Evolutionary conservation across 2,113 vertebrate species (phyloP).

Genomic region (Heterochromis multidens): DNA sequence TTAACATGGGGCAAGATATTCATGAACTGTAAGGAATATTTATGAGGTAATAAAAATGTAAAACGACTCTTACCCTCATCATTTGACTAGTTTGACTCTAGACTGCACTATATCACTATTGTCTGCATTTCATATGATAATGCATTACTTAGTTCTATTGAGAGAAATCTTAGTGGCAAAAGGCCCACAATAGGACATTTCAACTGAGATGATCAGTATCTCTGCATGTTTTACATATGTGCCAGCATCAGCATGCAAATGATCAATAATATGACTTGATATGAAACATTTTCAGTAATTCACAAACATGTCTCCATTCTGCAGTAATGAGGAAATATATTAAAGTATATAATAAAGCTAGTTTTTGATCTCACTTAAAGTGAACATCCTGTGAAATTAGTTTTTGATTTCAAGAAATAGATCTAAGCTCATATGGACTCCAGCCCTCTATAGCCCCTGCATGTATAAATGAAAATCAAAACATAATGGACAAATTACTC

Average conservation of each 20-base stretch:
- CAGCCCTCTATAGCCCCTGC: not conserved
- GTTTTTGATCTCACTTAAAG: too few species aligned
- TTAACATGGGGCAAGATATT: slow-evolving; percentile 69
- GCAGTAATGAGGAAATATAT: not conserved
- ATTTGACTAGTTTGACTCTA: not conserved
- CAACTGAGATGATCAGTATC: not conserved
- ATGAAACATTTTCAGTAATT: not conserved
- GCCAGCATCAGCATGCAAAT: not conserved
- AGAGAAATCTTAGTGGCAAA: not conserved
- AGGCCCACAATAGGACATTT: not conserved
- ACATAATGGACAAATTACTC: accelerated
- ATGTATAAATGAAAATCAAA: not conserved
- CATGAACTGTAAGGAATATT: slow-evolving; percentile 69
- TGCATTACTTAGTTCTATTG: not conserved
- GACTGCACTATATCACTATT: not conserved
- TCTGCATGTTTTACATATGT: not conserved
- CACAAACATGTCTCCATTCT: not conserved
- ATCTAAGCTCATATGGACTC: not conserved
- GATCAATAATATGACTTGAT: not conserved
- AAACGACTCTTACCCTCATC: slow-evolving; percentile 44
- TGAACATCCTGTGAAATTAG: too few species aligned
- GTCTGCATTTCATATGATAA: slow-evolving; percentile 1
- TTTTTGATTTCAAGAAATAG: too few species aligned
- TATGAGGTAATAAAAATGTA: slow-evolving; percentile 71
- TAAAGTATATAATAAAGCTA: not conserved